Conservation (phyloP, 2,797 vertebrate genomes). For the Novumbra hubbsi region DNA sequence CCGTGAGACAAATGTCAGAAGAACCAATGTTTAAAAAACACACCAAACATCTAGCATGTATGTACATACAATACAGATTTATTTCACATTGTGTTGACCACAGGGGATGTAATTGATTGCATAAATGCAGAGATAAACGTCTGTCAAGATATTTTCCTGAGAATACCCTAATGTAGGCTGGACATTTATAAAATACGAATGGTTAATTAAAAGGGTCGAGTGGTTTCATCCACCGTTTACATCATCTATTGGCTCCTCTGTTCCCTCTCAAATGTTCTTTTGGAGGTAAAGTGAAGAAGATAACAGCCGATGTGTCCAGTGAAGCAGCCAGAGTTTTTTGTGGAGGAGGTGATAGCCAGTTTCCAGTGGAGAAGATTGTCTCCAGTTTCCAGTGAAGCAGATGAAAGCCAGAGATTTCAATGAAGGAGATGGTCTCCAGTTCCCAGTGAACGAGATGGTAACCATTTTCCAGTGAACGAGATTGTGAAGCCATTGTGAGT, state of each 20-base stretch:
- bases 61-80: neutral
- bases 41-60: neutral
- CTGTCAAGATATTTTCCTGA: neutral
- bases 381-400: no score
- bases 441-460: no score
- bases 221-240: neutral
- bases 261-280: neutral
- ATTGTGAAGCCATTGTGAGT: no score
- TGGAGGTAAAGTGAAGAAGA: neutral
- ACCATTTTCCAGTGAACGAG: neutral
- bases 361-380: no score
- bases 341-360: no score
- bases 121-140: neutral
- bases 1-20: neutral
- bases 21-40: neutral
- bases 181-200: neutral
- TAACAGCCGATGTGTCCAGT: conserved; percentile 17
- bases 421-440: no score
- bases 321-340: conserved; percentile 1
- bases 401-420: no score
- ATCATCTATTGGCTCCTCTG: neutral
- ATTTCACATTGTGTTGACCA: neutral
- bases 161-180: neutral
- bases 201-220: neutral
- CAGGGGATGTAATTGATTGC: neutral